Evolutionary conservation across 1,140 invertebrate species (phyloP).

Genomic region (Tetragonula clypearis): DNA sequence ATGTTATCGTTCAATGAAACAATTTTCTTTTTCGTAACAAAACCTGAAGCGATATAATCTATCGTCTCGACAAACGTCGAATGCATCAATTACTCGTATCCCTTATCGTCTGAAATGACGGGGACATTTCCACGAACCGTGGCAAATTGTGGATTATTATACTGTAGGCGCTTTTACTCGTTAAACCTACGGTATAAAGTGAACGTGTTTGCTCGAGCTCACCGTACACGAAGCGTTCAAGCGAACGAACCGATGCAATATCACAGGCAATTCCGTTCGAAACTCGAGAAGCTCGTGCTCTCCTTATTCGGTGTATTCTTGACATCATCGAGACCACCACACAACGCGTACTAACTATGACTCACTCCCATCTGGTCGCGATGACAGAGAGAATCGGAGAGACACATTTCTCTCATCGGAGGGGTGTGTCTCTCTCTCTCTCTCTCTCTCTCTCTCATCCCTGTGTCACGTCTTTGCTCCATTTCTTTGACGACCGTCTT

Average conservation of each 20-base stretch:
- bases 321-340: slow-evolving; percentile 59
- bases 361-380: slow-evolving; percentile 68
- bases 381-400: slow-evolving; percentile 14
- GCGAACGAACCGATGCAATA: slow-evolving; percentile 20
- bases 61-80: background rate
- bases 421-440: slow-evolving; percentile 62
- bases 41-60: background rate
- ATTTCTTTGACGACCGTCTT: background rate
- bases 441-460: slow-evolving; percentile 38
- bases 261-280: slow-evolving; percentile 48
- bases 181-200: slow-evolving; percentile 37
- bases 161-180: slow-evolving; percentile 11
- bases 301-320: slow-evolving; percentile 72
- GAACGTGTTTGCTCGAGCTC: slow-evolving; percentile 40
- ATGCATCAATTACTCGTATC: background rate
- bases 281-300: slow-evolving; percentile 49
- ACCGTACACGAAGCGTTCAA: slow-evolving; percentile 15
- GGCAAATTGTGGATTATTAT: background rate
- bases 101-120: background rate
- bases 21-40: background rate
- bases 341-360: slow-evolving; percentile 37
- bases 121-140: slow-evolving; percentile 5
- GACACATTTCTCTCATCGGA: slow-evolving; percentile 10
- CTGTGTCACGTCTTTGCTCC: background rate
- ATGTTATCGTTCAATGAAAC: background rate